Evolutionary conservation across 53 echinoderm and acorn worm species (phyloP).

Genomic region (Henricia sp.): DNA sequence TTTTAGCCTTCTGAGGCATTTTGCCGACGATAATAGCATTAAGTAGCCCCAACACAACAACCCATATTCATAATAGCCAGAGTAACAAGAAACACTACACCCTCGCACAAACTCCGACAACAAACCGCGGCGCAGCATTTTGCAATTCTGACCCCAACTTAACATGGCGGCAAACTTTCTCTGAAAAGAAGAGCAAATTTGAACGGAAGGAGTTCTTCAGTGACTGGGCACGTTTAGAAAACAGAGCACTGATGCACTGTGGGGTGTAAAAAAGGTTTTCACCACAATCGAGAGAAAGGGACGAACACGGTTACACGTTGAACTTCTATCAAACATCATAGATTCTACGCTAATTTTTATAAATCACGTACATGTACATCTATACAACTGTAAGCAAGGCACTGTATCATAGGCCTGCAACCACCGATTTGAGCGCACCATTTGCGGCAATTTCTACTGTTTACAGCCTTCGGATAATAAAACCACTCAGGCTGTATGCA

Average conservation of each 20-base stretch:
- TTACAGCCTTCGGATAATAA: conserved; percentile 49
- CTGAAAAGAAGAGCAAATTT: conserved; percentile 53
- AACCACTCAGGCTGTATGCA: conserved; percentile 57
- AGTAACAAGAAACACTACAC: conserved; percentile 31
- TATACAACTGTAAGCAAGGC: neutral
- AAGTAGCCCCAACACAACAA: conserved; percentile 42
- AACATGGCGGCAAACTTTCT: conserved; percentile 51
- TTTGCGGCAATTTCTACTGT: conserved; percentile 53
- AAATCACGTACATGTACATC: neutral
- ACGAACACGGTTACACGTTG: neutral
- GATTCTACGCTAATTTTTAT: neutral
- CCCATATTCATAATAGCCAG: conserved; percentile 30
- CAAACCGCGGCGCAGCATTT: conserved; percentile 3
- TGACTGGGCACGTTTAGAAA: conserved; percentile 56
- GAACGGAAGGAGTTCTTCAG: conserved; percentile 17
- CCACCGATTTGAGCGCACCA: neutral
- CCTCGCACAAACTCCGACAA: conserved; percentile 1
- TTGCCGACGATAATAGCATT: conserved; percentile 14
- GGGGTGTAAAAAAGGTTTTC: neutral
- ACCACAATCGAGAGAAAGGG: neutral
- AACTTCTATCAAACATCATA: neutral
- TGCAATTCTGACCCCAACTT: conserved; percentile 30
- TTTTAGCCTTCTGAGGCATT: conserved; percentile 9
- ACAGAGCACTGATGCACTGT: conserved; percentile 1
- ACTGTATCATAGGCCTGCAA: neutral